These are phyloP conservation scores for Nebria brevicollis DNA, from an alignment of 2,888 invertebrate species.

Conservation along the genomic window DNA sequence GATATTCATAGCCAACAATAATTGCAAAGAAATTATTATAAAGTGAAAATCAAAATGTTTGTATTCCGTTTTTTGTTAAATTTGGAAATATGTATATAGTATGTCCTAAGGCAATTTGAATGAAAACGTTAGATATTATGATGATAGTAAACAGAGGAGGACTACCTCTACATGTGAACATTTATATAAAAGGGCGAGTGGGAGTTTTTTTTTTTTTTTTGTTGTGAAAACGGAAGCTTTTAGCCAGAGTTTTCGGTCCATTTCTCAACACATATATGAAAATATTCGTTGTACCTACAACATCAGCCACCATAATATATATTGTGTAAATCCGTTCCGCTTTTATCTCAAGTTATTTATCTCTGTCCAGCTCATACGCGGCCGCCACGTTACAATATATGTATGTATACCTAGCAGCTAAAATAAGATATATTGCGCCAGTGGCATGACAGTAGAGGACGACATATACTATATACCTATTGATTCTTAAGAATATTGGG, in stretches of 20 bases:
- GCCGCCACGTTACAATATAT: not conserved
- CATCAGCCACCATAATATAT: conserved; percentile 35
- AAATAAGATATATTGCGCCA: conserved; percentile 8
- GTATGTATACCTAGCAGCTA: conserved; percentile 2
- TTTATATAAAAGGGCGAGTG: conserved; percentile 5
- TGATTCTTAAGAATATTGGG: not conserved
- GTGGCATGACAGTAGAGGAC: not conserved
- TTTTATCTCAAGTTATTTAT: conserved; percentile 45
- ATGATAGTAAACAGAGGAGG: not conserved
- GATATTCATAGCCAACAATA: not conserved
- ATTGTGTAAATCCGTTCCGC: conserved; percentile 41
- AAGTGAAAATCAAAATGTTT: too few relatives aligned
- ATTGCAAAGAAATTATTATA: too few relatives aligned
- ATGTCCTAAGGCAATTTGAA: not conserved
- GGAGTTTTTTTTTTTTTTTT: conserved; percentile 19
- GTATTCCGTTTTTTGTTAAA: too few relatives aligned
- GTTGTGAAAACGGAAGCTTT: conserved; percentile 32
- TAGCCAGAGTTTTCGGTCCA: conserved; percentile 38
- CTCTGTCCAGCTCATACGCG: conserved; percentile 27
- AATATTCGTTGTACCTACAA: conserved; percentile 35
- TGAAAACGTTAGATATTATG: too few relatives aligned
- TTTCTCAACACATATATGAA: conserved; percentile 40
- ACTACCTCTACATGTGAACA: not conserved
- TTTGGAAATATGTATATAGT: not conserved
- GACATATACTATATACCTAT: not conserved